phyloP scores from a whole-genome alignment of 2,113 vertebrate species.

The Dinomys branickii region DNA sequence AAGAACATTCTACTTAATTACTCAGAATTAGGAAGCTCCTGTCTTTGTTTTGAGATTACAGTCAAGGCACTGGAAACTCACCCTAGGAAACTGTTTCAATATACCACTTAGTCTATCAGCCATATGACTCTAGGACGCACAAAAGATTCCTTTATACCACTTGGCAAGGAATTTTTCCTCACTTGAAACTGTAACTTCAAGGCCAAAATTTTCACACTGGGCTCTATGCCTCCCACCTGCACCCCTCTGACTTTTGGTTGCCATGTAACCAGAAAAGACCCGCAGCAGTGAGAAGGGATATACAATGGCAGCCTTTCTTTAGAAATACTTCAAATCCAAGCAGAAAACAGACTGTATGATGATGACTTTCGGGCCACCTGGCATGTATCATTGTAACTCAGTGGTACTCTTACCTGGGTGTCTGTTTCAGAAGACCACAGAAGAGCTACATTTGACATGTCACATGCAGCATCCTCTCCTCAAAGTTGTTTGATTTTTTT shows the following conservation, averaged over 20 bases:
- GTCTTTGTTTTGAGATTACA: slow-evolving; percentile 34
- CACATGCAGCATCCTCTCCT: not conserved
- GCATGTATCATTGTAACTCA: not conserved
- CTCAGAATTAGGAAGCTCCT: not conserved
- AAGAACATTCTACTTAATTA: not conserved
- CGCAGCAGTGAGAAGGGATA: rapidly evolving
- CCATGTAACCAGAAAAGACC: slow-evolving; percentile 40
- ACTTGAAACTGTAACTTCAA: slow-evolving; percentile 66
- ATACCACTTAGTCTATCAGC: slow-evolving; percentile 4
- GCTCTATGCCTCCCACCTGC: not conserved
- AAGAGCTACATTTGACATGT: slow-evolving; percentile 40
- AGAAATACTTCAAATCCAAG: slow-evolving; percentile 51
- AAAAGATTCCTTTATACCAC: slow-evolving; percentile 43
- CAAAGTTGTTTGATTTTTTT: slow-evolving; percentile 40
- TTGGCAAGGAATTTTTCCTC: slow-evolving; percentile 55
- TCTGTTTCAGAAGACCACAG: slow-evolving; percentile 19
- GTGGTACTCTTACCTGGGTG: slow-evolving; percentile 47
- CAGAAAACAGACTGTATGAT: slow-evolving; percentile 7
- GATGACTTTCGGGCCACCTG: slow-evolving; percentile 46
- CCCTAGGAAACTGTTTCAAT: slow-evolving; percentile 28
- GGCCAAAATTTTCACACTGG: slow-evolving; percentile 49
- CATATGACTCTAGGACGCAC: not conserved
- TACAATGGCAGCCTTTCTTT: not conserved
- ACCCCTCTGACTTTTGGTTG: slow-evolving; percentile 40
- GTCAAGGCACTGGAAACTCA: slow-evolving; percentile 8